phyloP scores from a whole-genome alignment of 2,797 vertebrate genomes.

The Pteropus rufus region DNA sequence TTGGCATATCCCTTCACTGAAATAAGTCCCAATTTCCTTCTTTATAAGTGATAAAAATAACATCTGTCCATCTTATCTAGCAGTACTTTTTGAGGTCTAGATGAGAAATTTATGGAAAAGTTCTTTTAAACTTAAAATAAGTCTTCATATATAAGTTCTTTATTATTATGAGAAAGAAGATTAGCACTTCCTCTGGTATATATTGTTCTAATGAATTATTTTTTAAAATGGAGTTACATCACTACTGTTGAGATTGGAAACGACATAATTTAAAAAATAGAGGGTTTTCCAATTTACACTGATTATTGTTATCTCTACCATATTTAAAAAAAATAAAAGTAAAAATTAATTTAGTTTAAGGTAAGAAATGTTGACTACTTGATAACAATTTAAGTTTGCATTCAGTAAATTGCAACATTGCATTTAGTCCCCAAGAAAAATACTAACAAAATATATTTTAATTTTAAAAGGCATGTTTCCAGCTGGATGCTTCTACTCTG shows the following conservation, averaged over 20 bases:
- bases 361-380: neutral
- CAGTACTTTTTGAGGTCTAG: neutral
- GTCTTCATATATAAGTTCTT: neutral
- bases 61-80: neutral
- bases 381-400: conserved; percentile 11
- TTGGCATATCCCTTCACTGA: neutral
- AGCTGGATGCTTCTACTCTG: conserved; percentile 14
- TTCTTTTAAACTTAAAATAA: neutral
- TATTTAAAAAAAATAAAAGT: neutral
- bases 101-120: neutral
- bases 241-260: neutral
- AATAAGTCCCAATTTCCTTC: neutral
- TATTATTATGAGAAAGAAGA: neutral
- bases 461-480: conserved; percentile 50
- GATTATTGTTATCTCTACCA: neutral
- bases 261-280: neutral
- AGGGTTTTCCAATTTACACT: neutral
- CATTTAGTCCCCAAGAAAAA: conserved; percentile 24
- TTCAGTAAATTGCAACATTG: neutral
- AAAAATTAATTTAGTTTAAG: neutral
- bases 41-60: neutral
- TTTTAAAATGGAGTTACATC: neutral
- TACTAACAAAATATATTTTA: neutral
- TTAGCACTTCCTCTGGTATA: neutral
- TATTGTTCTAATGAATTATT: neutral